A percentile compares a stretch with the other conserved stretches of the same genome.
Evolutionary conservation across 2,113 vertebrate genomes (phyloP).

Genomic region (Acinonyx jubatus): DNA sequence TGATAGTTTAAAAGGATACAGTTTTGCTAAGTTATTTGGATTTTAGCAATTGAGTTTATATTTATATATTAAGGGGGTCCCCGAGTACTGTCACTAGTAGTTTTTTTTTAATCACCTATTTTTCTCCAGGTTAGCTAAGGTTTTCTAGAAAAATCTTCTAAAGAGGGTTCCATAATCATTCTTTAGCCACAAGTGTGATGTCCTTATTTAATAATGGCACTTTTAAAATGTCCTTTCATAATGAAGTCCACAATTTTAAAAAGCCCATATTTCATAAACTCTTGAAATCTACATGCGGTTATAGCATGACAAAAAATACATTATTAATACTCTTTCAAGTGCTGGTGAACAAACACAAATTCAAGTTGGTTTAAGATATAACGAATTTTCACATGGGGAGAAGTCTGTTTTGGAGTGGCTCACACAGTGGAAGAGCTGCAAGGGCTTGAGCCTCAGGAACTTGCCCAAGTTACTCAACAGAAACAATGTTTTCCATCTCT

Average conservation of each 20-base stretch:
- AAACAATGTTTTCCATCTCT: background rate
- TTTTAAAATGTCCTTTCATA: slow-evolving; percentile 23
- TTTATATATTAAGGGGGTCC: background rate
- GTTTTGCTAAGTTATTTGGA: slow-evolving; percentile 24
- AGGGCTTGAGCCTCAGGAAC: background rate
- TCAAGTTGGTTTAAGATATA: background rate
- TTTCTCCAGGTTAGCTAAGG: slow-evolving; percentile 5
- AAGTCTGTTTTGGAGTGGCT: background rate
- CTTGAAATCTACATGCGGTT: background rate
- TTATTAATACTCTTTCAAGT: background rate
- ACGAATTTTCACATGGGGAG: background rate
- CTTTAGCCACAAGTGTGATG: background rate
- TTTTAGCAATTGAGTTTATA: slow-evolving; percentile 34
- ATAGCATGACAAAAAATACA: background rate
- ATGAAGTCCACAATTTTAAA: slow-evolving; percentile 45
- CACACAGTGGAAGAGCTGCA: background rate
- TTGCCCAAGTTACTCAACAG: background rate
- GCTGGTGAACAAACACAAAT: slow-evolving; percentile 28
- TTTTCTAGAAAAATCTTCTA: slow-evolving; percentile 44
- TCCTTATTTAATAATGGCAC: background rate
- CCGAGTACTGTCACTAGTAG: background rate
- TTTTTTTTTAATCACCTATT: background rate
- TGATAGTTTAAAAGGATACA: background rate
- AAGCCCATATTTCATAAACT: background rate
- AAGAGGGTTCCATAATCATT: background rate